Evolutionary conservation across 2,888 invertebrate species (phyloP), one percentile per base, ranked within the genome.

Genomic region (Incurvaria masculella): DNA sequence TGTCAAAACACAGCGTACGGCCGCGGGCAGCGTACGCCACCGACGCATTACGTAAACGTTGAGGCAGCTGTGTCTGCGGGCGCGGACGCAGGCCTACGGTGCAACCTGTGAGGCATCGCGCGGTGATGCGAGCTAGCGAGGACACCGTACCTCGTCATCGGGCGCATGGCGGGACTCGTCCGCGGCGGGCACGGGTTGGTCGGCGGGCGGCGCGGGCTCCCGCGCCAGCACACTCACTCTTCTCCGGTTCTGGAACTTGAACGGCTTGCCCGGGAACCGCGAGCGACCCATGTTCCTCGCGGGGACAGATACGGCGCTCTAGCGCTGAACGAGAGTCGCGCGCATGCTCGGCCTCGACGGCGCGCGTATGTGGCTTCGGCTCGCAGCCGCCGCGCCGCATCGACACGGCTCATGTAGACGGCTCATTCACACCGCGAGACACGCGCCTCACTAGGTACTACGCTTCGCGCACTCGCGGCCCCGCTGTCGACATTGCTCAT

Each of bases 201-300:
- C 59, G 65, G 68, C 72, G 60, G 76, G 75, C 72, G 75, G 70
- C 62, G 76, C 76, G 67, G 81, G 76, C 65, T 81, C 71, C 62
- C 81, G 80, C 62, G 85, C 85, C 71, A 89, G 80, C 68, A 91
- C 89, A 80, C 88, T 89, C 66, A 91, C 84, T 74, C 91, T 86
- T 73, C 89, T 90, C 81, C 89, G 87, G 79, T 89, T 89, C 69
- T 89, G 87, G 79, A 89, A 87, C 82, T 90, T 91, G 61, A 89
- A 86, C 71, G 91, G 91, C 82, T 90, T 91, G 67, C 91, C 91
- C 68, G 91, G 91, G 84, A 91, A 91, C 83, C 87, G 87, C 74
- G 87, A 87, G 80, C 86, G 85, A 79, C 87, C 87, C 88, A 88
- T 88, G 79, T 80, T 83, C 33, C 33, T 33, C 33, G 8, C 33